Conservation (phyloP, 2,888 invertebrate species). For the Calameuta pallipes region DNA sequence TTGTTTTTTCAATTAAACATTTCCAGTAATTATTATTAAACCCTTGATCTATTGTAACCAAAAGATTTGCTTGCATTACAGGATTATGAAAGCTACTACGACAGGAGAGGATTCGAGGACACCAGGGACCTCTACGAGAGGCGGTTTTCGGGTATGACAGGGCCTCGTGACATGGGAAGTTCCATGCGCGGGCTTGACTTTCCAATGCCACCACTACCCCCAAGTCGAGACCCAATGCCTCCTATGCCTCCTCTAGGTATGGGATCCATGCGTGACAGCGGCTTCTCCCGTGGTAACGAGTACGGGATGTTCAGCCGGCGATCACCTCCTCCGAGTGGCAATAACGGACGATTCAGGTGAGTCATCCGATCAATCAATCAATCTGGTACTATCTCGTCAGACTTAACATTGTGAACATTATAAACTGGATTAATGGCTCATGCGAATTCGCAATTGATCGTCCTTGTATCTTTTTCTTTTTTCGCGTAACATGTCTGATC, state of each 20-base stretch:
- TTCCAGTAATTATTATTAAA: too few species aligned
- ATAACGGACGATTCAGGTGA: conserved; percentile 65
- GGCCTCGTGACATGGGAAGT: conserved; percentile 68
- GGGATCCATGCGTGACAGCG: conserved; percentile 75
- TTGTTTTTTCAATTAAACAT: not conserved
- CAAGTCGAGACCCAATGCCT: conserved; percentile 81
- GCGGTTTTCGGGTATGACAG: conserved; percentile 76
- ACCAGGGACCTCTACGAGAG: conserved; percentile 85
- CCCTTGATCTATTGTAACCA: not conserved
- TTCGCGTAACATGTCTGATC: not conserved
- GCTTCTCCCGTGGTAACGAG: conserved; percentile 73
- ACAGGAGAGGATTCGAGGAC: conserved; percentile 80
- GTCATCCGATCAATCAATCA: conserved; percentile 31
- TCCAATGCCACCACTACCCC: conserved; percentile 78
- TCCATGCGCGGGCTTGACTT: conserved; percentile 72
- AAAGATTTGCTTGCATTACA: conserved; percentile 67
- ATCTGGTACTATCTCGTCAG: conserved; percentile 43
- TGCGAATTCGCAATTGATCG: conserved; percentile 46
- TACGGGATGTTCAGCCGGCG: conserved; percentile 87
- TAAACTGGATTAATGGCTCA: conserved; percentile 60
- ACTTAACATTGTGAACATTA: conserved; percentile 61
- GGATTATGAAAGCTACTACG: conserved; percentile 84
- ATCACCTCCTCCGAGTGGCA: conserved; percentile 74
- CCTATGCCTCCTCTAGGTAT: conserved; percentile 79
- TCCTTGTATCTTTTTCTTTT: not conserved